These are phyloP conservation scores for Eumaeus atala DNA, from an alignment of 1,140 invertebrate species.

Conservation along the genomic window DNA sequence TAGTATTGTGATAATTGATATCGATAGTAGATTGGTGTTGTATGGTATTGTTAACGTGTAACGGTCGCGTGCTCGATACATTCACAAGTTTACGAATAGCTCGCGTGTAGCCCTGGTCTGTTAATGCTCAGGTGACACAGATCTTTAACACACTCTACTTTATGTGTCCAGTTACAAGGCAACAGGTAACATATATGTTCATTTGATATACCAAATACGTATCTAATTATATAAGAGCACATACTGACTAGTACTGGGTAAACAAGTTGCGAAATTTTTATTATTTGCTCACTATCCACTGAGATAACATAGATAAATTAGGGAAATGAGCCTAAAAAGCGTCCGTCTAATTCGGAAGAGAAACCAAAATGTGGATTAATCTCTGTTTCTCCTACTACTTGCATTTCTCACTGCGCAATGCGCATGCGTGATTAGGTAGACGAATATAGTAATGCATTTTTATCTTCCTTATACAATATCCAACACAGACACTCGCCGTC, in stretches of 20 bases:
- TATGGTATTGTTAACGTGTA: constrained; percentile 11
- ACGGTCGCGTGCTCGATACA: constrained; percentile 36
- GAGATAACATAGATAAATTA: no score
- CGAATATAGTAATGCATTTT: no score
- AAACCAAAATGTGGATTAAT: no score
- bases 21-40: background rate
- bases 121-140: constrained; percentile 62
- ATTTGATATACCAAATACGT: constrained; percentile 13
- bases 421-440: no score
- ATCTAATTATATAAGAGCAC: constrained; percentile 9
- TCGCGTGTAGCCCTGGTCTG: constrained; percentile 50
- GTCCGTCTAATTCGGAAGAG: no score
- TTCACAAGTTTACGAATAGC: constrained; percentile 31
- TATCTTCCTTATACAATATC: no score
- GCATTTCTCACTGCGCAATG: no score
- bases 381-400: no score
- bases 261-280: background rate
- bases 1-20: background rate
- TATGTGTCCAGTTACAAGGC: constrained; percentile 7
- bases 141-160: constrained; percentile 44
- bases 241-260: constrained; percentile 2
- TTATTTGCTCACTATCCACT: no score
- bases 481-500: no score
- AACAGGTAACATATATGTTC: constrained; percentile 10
- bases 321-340: no score